Conservation (phyloP, 2,113 vertebrate species). For the Zeus faber region DNA sequence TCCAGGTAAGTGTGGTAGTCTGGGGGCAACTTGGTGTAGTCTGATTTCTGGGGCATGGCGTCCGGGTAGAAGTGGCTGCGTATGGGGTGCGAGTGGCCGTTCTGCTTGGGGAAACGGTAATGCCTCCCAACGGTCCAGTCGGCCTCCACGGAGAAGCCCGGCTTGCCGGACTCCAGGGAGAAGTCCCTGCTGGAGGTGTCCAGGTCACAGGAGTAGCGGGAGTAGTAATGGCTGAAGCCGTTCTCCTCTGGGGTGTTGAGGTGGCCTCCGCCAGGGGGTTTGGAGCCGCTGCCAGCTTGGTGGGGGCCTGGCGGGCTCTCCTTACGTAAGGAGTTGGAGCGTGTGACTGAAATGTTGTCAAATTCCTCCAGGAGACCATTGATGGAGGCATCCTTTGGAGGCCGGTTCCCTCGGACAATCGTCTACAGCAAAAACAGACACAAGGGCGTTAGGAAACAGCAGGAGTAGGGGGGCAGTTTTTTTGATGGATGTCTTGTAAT, state of each 20-base stretch:
- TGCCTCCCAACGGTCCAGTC: constrained; percentile 79
- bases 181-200: constrained; percentile 82
- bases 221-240: constrained; percentile 87
- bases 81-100: constrained; percentile 79
- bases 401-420: constrained; percentile 93
- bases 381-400: constrained; percentile 91
- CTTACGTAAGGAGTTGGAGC: constrained; percentile 95
- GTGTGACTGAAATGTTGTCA: constrained; percentile 95
- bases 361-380: constrained; percentile 97
- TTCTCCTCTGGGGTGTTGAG: constrained; percentile 81
- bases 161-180: constrained; percentile 71
- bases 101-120: constrained; percentile 83
- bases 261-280: constrained; percentile 51
- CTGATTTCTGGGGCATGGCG: constrained; percentile 82
- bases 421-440: constrained; percentile 76
- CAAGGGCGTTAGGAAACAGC: constrained; percentile 26
- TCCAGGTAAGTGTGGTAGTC: constrained; percentile 89
- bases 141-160: constrained; percentile 70
- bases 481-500: not conserved
- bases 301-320: constrained; percentile 91
- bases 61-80: constrained; percentile 87
- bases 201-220: constrained; percentile 90
- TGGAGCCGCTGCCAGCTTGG: constrained; percentile 72
- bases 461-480: no score
- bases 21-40: constrained; percentile 81